Percentiles rank a stretch among this genome's conserved stretches.
These are phyloP conservation scores for Propsilocerus akamusi DNA, from an alignment of 1,140 invertebrate species.

Conservation along the genomic window DNA sequence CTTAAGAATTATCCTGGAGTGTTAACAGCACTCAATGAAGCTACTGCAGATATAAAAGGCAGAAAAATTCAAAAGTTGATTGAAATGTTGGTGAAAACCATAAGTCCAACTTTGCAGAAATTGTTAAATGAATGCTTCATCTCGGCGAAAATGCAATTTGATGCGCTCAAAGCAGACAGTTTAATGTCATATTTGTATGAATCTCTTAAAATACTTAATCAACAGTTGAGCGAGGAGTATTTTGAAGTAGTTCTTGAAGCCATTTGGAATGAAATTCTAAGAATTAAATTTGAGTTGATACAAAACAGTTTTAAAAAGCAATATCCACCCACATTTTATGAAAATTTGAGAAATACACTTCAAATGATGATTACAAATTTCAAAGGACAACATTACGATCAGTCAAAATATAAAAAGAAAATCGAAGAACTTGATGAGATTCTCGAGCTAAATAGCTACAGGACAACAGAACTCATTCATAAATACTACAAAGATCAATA, in stretches of 20 bases:
- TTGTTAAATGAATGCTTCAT: constrained; percentile 66
- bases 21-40: too few species aligned
- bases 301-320: constrained; percentile 65
- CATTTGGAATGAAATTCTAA: constrained; percentile 55
- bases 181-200: constrained; percentile 62
- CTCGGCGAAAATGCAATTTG: constrained; percentile 50
- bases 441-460: constrained; percentile 62
- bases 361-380: constrained; percentile 74
- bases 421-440: constrained; percentile 46
- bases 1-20: constrained; percentile 49
- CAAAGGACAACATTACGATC: constrained; percentile 42
- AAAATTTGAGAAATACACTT: constrained; percentile 70
- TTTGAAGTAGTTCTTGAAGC: constrained; percentile 57
- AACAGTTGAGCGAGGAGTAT: constrained; percentile 58
- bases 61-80: constrained; percentile 74
- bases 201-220: constrained; percentile 49
- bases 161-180: constrained; percentile 53
- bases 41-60: constrained; percentile 65
- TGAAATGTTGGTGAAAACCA: constrained; percentile 58
- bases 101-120: constrained; percentile 49
- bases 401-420: constrained; percentile 24
- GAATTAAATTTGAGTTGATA: constrained; percentile 50
- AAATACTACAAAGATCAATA: constrained; percentile 58
- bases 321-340: constrained; percentile 69
- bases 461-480: constrained; percentile 74